Conservation (phyloP, 2,113 vertebrate genomes). For the Tringa solitaria region DNA sequence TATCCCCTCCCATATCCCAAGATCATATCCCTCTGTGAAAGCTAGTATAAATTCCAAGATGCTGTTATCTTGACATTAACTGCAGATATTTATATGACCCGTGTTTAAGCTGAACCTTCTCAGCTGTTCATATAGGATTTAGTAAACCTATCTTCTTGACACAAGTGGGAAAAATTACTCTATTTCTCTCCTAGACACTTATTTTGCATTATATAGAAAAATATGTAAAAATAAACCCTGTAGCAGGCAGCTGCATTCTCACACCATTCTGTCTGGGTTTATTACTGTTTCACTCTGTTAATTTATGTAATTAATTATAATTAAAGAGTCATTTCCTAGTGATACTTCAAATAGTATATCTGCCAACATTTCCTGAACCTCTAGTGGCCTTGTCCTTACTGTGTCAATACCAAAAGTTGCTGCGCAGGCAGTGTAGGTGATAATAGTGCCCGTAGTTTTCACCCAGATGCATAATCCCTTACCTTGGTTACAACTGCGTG, state of each 20-base stretch:
- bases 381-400: neutral
- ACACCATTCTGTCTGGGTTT: neutral
- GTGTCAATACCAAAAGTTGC: neutral
- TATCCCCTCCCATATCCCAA: neutral
- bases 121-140: neutral
- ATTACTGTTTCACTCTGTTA: neutral
- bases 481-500: neutral
- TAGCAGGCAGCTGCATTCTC: neutral
- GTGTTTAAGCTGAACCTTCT: neutral
- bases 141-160: neutral
- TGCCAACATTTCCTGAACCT: neutral
- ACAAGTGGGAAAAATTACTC: neutral
- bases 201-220: neutral
- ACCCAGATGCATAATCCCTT: accelerated
- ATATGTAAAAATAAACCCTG: neutral
- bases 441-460: neutral
- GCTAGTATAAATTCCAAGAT: neutral
- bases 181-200: neutral
- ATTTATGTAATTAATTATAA: neutral
- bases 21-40: neutral
- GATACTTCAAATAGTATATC: neutral
- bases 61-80: neutral
- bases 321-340: neutral
- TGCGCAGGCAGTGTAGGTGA: neutral
- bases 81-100: neutral